phyloP scores from a whole-genome alignment of 2,113 vertebrate species.

The Excalfactoria chinensis region DNA sequence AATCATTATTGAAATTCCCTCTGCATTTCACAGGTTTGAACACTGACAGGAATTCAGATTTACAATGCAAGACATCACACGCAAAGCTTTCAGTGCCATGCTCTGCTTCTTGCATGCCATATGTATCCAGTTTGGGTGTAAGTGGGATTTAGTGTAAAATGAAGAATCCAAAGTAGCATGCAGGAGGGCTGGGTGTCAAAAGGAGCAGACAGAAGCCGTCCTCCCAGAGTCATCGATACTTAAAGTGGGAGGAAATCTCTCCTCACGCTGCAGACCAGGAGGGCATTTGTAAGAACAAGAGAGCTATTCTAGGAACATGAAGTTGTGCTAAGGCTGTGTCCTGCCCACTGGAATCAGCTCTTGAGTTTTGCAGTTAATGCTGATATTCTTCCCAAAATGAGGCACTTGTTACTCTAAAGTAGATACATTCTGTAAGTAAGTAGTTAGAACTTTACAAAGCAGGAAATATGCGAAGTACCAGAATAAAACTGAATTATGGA shows the following conservation, averaged over 20 bases:
- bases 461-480: neutral
- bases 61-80: constrained; percentile 24
- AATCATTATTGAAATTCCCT: constrained; percentile 69
- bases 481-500: neutral
- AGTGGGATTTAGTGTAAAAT: neutral
- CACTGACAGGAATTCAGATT: constrained; percentile 55
- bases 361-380: neutral
- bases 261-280: neutral
- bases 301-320: neutral
- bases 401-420: neutral
- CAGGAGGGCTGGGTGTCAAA: neutral
- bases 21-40: constrained; percentile 64
- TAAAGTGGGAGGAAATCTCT: neutral
- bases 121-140: neutral
- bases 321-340: neutral
- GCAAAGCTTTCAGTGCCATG: neutral
- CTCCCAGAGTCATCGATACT: neutral
- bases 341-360: neutral
- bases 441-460: neutral
- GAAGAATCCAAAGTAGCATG: neutral
- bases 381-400: neutral
- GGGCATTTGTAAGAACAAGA: neutral
- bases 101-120: neutral
- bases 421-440: neutral
- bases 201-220: neutral